Base-by-base conservation (phyloP, 2,888 invertebrate species). In the Rhynchonema sp. region DNA sequence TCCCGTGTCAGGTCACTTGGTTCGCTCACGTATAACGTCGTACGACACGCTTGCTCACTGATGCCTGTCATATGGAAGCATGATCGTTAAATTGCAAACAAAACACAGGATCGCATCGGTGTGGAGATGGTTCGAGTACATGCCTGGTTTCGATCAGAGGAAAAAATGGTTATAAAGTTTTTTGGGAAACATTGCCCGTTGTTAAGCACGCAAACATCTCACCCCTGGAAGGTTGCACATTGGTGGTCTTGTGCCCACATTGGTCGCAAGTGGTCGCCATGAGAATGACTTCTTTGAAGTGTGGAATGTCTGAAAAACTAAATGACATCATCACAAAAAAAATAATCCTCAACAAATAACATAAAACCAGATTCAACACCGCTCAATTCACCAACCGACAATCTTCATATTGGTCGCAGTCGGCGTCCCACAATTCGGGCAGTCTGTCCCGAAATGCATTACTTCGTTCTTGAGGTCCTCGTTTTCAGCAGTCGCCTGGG, bases 281-380 rank as follows among this genome's bases (percentile, higher is more conserved):
- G 62, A 99, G 89, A 0, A 98, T 84, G 0, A 91, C 89, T 73
- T 96, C 87, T 75, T 98, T 96, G 75, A 98, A 99, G 74, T 90
- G 84, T 0, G 98, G 98, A 71, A 98, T 89, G 66, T 83, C 82
- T 82, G 68, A n/a, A n/a, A n/a, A n/a, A n/a, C n/a, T n/a, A n/a
- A n/a, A n/a, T n/a, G n/a, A n/a, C n/a, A n/a, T n/a, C n/a, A n/a
- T n/a, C n/a, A n/a, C n/a, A n/a, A n/a, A n/a, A n/a, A n/a, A n/a
- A n/a, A n/a, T n/a, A n/a, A n/a, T n/a, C n/a, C n/a, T n/a, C n/a
- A n/a, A n/a, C n/a, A n/a, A n/a, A n/a, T n/a, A n/a, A n/a, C n/a
- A n/a, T n/a, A n/a, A n/a, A n/a, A n/a, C n/a, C n/a, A n/a, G n/a
- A n/a, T n/a, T n/a, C n/a, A n/a, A n/a, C n/a, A n/a, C n/a, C n/a